phyloP scores from a whole-genome alignment of 2,113 vertebrate genomes.

The Climacteris rufus region DNA sequence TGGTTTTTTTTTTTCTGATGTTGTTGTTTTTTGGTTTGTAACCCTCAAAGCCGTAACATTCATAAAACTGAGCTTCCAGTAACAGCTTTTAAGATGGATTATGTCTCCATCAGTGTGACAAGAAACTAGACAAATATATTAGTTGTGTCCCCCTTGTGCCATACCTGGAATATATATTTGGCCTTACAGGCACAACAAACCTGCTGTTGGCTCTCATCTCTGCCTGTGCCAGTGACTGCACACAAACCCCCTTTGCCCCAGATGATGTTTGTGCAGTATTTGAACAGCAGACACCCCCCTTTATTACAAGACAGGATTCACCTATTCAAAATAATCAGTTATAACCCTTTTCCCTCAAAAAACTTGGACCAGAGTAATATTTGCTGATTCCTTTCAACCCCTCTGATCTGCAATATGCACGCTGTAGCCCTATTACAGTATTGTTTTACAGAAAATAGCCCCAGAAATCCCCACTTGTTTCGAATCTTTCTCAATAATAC shows the following conservation, averaged over 20 bases:
- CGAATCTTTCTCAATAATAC: not conserved
- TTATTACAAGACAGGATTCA: not conserved
- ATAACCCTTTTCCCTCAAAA: not conserved
- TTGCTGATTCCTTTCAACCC: not conserved
- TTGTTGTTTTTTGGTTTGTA: not conserved
- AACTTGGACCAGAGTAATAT: not conserved
- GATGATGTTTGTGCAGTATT: not conserved
- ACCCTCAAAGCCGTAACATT: not conserved
- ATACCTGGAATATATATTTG: not conserved
- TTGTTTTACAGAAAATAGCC: not conserved
- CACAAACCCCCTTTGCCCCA: not conserved
- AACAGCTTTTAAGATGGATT: not conserved
- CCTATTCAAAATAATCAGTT: not conserved
- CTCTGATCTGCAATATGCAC: not conserved
- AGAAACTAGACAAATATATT: not conserved
- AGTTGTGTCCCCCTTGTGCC: not conserved
- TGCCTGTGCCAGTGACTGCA: not conserved
- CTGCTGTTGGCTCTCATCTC: not conserved
- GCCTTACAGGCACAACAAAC: not conserved
- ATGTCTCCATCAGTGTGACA: not conserved
- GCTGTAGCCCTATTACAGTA: not conserved
- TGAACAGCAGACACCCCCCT: not conserved
- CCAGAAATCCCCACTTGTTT: not conserved
- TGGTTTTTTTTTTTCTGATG: not conserved
- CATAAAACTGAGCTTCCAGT: not conserved